Evolutionary conservation across 2,888 invertebrate species (phyloP).

Genomic region (Melangyna quadrimaculata): DNA sequence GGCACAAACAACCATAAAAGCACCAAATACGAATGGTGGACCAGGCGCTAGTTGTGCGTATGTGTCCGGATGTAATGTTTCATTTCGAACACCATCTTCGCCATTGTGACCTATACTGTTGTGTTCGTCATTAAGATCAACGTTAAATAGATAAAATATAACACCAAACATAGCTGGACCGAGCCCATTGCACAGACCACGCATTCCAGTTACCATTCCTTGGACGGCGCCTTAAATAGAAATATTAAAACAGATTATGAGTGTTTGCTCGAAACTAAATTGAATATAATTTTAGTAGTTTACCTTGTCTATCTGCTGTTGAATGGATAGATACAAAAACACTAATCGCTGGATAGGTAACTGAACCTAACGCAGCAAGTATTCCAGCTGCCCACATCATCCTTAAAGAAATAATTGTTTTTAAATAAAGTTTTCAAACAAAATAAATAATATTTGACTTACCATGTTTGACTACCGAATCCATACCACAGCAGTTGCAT

Average conservation of each 20-base stretch:
- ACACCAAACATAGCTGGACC: conserved; percentile 99
- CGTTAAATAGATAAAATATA: conserved; percentile 99
- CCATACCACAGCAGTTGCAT: conserved; percentile 98
- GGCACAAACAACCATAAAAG: conserved; percentile 97
- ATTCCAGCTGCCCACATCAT: conserved; percentile 99
- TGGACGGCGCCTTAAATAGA: conserved; percentile 88
- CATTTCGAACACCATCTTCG: conserved; percentile 67
- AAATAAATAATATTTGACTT: conserved; percentile 74
- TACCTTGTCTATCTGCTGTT: conserved; percentile 97
- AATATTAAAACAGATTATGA: not conserved
- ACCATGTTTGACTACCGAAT: conserved; percentile 97
- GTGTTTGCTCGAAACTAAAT: not conserved
- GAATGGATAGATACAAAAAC: conserved; percentile 99
- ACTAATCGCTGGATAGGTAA: conserved; percentile 99
- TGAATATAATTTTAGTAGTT: conserved; percentile 11
- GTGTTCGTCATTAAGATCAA: conserved; percentile 94
- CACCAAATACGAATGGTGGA: conserved; percentile 99
- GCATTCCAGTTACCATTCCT: conserved; percentile 99
- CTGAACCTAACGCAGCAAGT: conserved; percentile 96
- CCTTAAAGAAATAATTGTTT: conserved; percentile 81
- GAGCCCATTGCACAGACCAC: conserved; percentile 98
- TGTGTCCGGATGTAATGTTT: conserved; percentile 78
- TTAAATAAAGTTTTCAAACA: not conserved
- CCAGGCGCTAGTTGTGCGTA: conserved; percentile 93
- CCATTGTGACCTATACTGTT: conserved; percentile 67